Base-by-base conservation (phyloP, 2,888 invertebrate species). In the Pyrochroa serraticornis region DNA sequence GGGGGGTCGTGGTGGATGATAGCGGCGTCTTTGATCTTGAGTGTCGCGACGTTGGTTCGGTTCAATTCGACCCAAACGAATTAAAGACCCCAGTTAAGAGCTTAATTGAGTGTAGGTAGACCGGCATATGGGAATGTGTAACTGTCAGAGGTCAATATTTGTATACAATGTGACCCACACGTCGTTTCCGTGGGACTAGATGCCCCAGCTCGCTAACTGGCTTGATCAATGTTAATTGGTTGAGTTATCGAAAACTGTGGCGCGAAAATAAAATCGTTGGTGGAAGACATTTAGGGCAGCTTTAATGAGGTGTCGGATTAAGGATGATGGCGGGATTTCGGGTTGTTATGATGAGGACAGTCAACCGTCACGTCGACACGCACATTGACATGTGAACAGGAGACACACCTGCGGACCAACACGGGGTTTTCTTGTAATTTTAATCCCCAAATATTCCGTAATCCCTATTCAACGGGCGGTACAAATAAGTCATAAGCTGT, bases 71-170 rank as follows among this genome's bases (percentile, higher is more conserved):
- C 33, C 55, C 47, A 37, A 60, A 51, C 52, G 48, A 56, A 47
- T 56, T 60, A 57, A 60, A 51, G 52, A 45, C 35, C 35, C 50
- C 58, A 66, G 55, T 69, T 69, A 68, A 64, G 44, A 51, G 57
- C 45, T 62, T 70, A 71, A 72, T 71, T 72, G 69, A 62, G 68
- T 65, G 73, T 73, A 73, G 73, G 73, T 72, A 72, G 72, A 66
- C 47, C 56, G 51, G 58, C 60, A 62, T 67, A 68, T 68, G 67
- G 67, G 66, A 66, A 67, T 69, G 70, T 71, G 69, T 71, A 71
- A 69, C 71, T 68, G 72, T 73, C 72, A 72, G 73, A 74, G 75
- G 75, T 75, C 75, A 75, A 75, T 75, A 75, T 75, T 75, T 75
- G 71, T 75, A 74, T 69, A 74, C 73, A 72, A 72, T 68, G 70